Conservation (phyloP, 2,888 invertebrate species). For the Caenorhabditis sp. region DNA sequence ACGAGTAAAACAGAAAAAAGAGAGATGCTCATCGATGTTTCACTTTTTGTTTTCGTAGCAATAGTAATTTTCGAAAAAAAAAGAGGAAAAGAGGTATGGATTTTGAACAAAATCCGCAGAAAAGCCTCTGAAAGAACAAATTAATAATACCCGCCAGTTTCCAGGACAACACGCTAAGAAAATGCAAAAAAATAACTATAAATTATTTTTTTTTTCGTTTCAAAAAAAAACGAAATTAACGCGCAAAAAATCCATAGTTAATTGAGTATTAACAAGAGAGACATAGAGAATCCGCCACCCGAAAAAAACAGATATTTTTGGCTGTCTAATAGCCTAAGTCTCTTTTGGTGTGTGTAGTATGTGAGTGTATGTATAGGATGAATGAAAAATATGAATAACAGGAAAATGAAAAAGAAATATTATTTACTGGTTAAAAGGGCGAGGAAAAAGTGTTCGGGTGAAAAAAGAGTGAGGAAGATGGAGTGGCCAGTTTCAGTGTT, state of each 20-base stretch:
- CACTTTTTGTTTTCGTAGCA: constrained; percentile 14
- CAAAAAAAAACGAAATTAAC: constrained; percentile 5
- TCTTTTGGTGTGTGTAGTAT: neutral
- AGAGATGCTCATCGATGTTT: constrained; percentile 5
- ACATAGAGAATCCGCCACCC: constrained; percentile 4
- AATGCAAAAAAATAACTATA: neutral
- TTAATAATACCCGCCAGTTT: neutral
- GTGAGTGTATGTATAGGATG: no score
- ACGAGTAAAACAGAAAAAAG: neutral
- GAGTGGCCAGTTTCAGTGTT: constrained; percentile 16
- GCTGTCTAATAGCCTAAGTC: neutral
- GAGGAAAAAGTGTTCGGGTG: neutral
- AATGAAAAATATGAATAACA: no score
- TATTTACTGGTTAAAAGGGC: neutral
- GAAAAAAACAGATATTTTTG: constrained; percentile 1
- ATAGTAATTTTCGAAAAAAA: constrained; percentile 22
- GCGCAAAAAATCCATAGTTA: constrained; percentile 20
- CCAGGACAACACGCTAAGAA: neutral
- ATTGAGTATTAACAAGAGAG: constrained; percentile 34
- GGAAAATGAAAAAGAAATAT: neutral
- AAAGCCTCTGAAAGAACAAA: neutral
- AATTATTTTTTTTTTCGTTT: neutral
- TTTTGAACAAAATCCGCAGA: neutral
- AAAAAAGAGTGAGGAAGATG: constrained; percentile 21
- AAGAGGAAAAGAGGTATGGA: constrained; percentile 6